Evolutionary conservation across 2,797 vertebrate species (phyloP).

Genomic region (Setipinna tenuifilis): DNA sequence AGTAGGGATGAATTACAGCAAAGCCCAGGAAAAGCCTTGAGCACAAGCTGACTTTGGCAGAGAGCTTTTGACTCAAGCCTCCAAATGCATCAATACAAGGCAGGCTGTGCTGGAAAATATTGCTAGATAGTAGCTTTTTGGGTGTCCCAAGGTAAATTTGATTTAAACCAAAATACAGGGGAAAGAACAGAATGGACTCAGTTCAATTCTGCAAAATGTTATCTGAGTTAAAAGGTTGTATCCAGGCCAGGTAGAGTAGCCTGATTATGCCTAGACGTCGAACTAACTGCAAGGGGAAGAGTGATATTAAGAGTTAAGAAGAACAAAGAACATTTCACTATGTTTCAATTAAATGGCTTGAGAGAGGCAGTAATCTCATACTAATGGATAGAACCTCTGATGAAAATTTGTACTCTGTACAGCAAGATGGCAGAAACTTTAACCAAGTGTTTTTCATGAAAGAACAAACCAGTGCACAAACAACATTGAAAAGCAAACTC

Average conservation of each 20-base stretch:
- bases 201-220: background rate
- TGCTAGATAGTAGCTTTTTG: background rate
- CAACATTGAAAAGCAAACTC: background rate
- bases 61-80: background rate
- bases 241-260: background rate
- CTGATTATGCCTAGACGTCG: background rate
- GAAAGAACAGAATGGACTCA: background rate
- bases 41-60: slow-evolving; percentile 15
- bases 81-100: slow-evolving; percentile 25
- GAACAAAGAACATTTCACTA: background rate
- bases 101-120: slow-evolving; percentile 10
- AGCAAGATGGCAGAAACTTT: background rate
- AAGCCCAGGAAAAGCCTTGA: slow-evolving; percentile 6
- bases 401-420: background rate
- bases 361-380: background rate
- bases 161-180: background rate
- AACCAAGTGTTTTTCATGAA: background rate
- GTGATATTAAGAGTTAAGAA: background rate
- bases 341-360: background rate
- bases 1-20: slow-evolving; percentile 22
- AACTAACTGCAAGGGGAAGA: background rate
- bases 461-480: background rate
- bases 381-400: background rate
- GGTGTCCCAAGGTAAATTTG: background rate
- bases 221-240: background rate